phyloP scores from a whole-genome alignment of 1,140 invertebrate species.

The Hyles vespertilio region DNA sequence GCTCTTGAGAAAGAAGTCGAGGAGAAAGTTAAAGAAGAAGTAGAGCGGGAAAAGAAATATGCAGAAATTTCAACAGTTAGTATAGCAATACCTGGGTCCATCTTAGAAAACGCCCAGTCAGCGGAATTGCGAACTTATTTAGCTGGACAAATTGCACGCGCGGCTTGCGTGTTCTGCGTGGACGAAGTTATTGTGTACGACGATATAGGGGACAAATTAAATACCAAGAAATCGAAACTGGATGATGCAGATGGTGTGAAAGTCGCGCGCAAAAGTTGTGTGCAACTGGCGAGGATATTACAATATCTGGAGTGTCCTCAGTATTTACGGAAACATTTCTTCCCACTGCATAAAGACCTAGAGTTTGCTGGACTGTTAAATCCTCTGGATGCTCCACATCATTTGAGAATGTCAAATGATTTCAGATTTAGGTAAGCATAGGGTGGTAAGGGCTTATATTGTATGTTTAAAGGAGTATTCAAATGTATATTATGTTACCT shows the following conservation, averaged over 20 bases:
- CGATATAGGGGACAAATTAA: constrained; percentile 80
- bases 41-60: constrained; percentile 59
- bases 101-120: constrained; percentile 96
- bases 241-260: constrained; percentile 76
- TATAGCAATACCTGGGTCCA: constrained; percentile 96
- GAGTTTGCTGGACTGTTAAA: constrained; percentile 91
- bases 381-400: constrained; percentile 95
- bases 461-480: neutral
- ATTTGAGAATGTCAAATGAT: constrained; percentile 87
- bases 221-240: constrained; percentile 77
- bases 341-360: constrained; percentile 91
- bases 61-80: constrained; percentile 85
- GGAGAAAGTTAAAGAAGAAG: constrained; percentile 54
- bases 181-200: constrained; percentile 92
- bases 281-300: constrained; percentile 91
- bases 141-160: constrained; percentile 95
- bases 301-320: constrained; percentile 98
- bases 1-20: constrained; percentile 56
- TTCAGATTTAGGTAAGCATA: constrained; percentile 78
- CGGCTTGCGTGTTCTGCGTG: constrained; percentile 94
- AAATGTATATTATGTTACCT: neutral
- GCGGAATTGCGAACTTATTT: constrained; percentile 91
- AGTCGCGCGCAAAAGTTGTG: constrained; percentile 80
- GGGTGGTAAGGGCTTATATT: neutral
- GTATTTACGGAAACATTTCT: constrained; percentile 95